phyloP scores from a whole-genome alignment of 2,113 vertebrate species.

The Eclectus roratus region DNA sequence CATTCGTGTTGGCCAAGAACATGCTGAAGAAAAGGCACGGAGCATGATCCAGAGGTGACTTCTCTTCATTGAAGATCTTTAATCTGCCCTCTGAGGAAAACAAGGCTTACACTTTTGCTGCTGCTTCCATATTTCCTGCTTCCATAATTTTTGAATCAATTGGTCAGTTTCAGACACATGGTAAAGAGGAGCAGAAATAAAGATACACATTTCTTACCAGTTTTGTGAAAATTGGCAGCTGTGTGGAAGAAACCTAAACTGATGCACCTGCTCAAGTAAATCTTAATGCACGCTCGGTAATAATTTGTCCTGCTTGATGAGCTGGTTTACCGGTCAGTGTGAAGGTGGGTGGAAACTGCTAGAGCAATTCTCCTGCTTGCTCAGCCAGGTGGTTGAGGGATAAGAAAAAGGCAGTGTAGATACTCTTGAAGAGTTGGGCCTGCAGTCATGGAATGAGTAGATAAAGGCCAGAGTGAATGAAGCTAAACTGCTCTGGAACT shows the following conservation, averaged over 20 bases:
- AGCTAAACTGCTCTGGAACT: neutral
- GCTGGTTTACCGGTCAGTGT: neutral
- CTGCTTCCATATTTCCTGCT: neutral
- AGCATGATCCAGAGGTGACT: neutral
- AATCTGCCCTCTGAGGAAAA: neutral
- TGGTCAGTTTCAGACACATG: neutral
- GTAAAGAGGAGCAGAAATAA: neutral
- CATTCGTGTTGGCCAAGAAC: neutral
- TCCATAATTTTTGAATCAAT: neutral
- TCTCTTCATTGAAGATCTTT: neutral
- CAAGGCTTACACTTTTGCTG: neutral
- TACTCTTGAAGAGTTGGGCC: neutral
- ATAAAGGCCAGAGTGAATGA: neutral
- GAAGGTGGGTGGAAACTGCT: neutral
- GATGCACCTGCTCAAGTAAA: neutral
- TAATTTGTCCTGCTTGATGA: neutral
- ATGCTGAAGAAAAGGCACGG: neutral
- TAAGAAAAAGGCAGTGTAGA: neutral
- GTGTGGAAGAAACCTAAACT: neutral
- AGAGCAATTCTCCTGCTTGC: neutral
- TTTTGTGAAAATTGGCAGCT: neutral
- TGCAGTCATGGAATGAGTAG: neutral
- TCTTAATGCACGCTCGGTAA: neutral
- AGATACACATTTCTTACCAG: neutral
- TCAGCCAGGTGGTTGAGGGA: neutral